These are phyloP conservation scores for Mionectes olivaceus DNA, from an alignment of 2,797 vertebrate species.

Conservation along the genomic window DNA sequence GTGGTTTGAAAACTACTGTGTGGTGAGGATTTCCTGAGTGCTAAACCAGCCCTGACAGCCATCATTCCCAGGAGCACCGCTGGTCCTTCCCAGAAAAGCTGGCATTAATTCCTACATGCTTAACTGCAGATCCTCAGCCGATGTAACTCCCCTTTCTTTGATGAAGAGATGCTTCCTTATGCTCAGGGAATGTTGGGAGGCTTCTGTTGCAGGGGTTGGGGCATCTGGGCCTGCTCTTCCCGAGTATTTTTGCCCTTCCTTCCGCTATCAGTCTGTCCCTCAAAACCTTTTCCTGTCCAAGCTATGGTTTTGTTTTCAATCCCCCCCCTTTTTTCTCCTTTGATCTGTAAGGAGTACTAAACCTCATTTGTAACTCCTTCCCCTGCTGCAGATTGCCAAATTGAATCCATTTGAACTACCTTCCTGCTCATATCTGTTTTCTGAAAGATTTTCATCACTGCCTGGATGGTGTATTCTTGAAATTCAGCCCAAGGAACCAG, in stretches of 20 bases:
- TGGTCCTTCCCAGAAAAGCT: neutral
- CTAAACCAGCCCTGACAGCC: neutral
- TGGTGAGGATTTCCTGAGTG: neutral
- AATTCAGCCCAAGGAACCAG: constrained; percentile 25
- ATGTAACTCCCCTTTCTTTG: neutral
- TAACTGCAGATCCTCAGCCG: neutral
- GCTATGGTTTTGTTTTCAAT: neutral
- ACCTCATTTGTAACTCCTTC: constrained; percentile 1
- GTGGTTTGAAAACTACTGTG: neutral
- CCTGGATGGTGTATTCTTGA: neutral
- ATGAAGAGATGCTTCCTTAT: neutral
- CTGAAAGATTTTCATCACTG: constrained; percentile 37
- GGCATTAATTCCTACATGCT: fast-evolving
- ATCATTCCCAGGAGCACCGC: neutral
- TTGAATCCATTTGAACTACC: constrained; percentile 37
- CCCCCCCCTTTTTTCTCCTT: neutral
- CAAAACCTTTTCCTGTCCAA: neutral
- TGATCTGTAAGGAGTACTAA: neutral
- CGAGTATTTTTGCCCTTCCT: neutral
- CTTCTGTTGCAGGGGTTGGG: neutral
- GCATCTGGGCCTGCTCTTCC: neutral
- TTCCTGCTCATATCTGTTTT: constrained; percentile 37
- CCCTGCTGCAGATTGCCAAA: constrained; percentile 16
- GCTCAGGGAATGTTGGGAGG: neutral
- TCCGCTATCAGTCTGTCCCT: neutral